Conservation (phyloP, 92 coral and sea anemone genomes). For the Palythoa grandis region DNA sequence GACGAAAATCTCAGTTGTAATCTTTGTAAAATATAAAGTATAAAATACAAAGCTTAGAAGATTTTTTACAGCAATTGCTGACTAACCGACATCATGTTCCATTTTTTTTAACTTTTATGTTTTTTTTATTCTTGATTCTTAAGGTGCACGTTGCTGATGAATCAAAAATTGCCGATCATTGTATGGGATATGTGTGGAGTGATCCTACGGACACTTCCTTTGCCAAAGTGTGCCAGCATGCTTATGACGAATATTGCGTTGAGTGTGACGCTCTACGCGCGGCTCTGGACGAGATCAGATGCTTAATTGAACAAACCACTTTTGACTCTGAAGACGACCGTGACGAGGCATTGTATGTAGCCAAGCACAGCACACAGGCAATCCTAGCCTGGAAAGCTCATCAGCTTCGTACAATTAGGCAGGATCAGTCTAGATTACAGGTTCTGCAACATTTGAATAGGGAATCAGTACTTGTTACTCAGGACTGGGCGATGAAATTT, state of each 20-base stretch:
- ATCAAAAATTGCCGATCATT: constrained; percentile 46
- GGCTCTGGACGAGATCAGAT: constrained; percentile 35
- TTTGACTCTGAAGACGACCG: constrained; percentile 46
- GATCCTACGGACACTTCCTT: constrained; percentile 25
- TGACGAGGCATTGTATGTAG: constrained; percentile 46
- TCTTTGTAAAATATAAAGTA: neutral
- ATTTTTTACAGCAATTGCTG: neutral
- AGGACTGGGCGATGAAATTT: constrained; percentile 55
- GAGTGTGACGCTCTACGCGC: constrained; percentile 44
- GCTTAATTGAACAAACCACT: constrained; percentile 24
- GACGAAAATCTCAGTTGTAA: neutral
- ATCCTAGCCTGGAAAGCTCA: constrained; percentile 54
- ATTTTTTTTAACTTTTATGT: neutral
- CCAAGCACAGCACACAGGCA: constrained; percentile 45
- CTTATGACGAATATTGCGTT: constrained; percentile 27
- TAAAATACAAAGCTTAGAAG: neutral
- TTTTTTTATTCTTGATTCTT: constrained; percentile 8
- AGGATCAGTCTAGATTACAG: constrained; percentile 53
- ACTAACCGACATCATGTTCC: neutral
- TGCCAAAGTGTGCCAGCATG: constrained; percentile 36
- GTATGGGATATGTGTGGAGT: constrained; percentile 50
- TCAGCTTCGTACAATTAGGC: constrained; percentile 51
- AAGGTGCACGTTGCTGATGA: constrained; percentile 52
- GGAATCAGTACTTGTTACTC: constrained; percentile 47
- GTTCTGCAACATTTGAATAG: constrained; percentile 40